phyloP scores from a whole-genome alignment of 2,888 invertebrate genomes.

The Macrosoma leucophasiata region DNA sequence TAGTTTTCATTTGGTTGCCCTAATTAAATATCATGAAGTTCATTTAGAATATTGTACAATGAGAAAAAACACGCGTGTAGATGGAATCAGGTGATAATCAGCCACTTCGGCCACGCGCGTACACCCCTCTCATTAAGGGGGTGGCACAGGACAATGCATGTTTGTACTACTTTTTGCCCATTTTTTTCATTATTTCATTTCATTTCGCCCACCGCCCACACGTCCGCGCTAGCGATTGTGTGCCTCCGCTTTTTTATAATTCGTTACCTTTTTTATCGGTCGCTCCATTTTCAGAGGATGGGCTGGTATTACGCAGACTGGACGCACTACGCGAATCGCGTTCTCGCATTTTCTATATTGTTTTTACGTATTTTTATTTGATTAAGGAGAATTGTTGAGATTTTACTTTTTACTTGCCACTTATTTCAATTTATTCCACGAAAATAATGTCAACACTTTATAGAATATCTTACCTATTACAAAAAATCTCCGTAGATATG shows the following conservation, averaged over 20 bases:
- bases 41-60: background rate
- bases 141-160: conserved; percentile 71
- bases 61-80: conserved; percentile 29
- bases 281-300: conserved; percentile 74
- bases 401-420: no score
- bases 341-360: no score
- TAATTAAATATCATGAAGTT: no score
- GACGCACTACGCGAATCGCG: conserved; percentile 30
- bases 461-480: no score
- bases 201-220: conserved; percentile 73
- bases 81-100: conserved; percentile 73
- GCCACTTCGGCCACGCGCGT: conserved; percentile 59
- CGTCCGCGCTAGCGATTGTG: conserved; percentile 74
- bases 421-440: no score
- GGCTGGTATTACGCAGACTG: conserved; percentile 44
- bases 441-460: no score
- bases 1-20: no score
- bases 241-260: conserved; percentile 74
- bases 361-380: no score
- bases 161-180: conserved; percentile 75
- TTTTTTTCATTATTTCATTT: conserved; percentile 77
- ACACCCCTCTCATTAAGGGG: conserved; percentile 64
- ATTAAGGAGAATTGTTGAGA: no score
- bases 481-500: no score
- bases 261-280: conserved; percentile 76